Evolutionary conservation across 2,797 vertebrate species (phyloP).

Genomic region (Hemitrygon akajei): DNA sequence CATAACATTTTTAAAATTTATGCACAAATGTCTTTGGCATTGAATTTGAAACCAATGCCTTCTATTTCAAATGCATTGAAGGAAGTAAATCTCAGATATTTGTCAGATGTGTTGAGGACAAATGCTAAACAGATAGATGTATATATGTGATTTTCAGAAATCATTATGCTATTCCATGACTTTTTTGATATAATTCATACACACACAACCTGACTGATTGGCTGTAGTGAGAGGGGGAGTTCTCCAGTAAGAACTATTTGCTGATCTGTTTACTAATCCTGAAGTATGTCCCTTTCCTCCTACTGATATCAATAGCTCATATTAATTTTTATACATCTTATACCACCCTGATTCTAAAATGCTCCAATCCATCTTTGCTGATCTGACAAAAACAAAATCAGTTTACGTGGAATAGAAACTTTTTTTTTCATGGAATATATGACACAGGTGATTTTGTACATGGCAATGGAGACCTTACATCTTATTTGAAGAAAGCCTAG

Average conservation of each 20-base stretch:
- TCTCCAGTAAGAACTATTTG: not conserved
- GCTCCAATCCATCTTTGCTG: not conserved
- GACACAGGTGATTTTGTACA: not conserved
- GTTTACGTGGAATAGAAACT: not conserved
- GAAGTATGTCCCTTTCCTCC: not conserved
- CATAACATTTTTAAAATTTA: not conserved
- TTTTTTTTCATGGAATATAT: not conserved
- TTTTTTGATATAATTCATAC: not conserved
- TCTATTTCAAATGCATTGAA: not conserved
- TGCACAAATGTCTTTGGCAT: not conserved
- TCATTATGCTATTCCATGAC: not conserved
- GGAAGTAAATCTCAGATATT: not conserved
- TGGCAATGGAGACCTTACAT: not conserved
- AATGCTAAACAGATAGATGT: not conserved
- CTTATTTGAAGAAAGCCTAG: not conserved
- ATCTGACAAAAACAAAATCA: no score
- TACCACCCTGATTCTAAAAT: not conserved
- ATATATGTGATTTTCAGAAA: not conserved
- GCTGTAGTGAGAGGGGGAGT: no score
- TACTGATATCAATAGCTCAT: not conserved
- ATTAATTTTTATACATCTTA: not conserved
- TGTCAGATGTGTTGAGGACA: not conserved
- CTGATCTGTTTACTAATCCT: not conserved
- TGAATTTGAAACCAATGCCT: not conserved
- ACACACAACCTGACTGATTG: not conserved